Base-by-base conservation (phyloP, 2,888 invertebrate species). In the Chrysina gloriosa region DNA sequence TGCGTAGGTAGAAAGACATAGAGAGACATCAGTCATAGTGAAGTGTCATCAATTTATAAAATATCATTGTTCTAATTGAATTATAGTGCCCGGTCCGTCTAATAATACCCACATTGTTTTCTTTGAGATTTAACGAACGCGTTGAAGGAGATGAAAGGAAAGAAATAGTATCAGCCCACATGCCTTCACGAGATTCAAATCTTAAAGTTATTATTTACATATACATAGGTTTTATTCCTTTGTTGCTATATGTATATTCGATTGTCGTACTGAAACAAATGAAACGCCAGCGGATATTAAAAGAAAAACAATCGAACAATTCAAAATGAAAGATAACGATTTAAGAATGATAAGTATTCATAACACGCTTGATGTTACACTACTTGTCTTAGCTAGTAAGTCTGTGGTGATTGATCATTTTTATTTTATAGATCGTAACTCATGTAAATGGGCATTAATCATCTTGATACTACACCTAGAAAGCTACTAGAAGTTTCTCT, bases 21-120 rank as follows among this genome's bases (percentile, higher is more conserved):
- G 58, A 65, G 56, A 29, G 29, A 65, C 56, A 42, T 56, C 65
- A 45, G 21, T 65, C 65, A 56, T 21, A 52, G 27, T 54, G 19
- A 56, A 65, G 54, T 56, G 54, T 54, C 65, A 36, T 65, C 65
- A 65, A 65, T 54, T 70, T 72, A 69, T 68, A 70, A 72, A 69
- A 65, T 68, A 71, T 70, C 70, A 73, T 72, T 74, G 72, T 72
- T 73, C 70, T 75, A 75, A 75, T 75, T 75, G 69, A 75, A 75
- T 75, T 75, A 71, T 64, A 19, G 56, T 34, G 21, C 25, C 58
- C 25, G 25, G 58, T 21, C 25, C 29, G 65, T 70, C 69, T 73
- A 73, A 75, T 72, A 75, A 73, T 73, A 71, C 74, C 74, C 73
- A 72, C 74, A 75, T 75, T 75, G 73, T 73, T 69, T 71, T 39